These are phyloP conservation scores for Bos indicus DNA, from an alignment of 2,113 vertebrate species.

Conservation along the genomic window DNA sequence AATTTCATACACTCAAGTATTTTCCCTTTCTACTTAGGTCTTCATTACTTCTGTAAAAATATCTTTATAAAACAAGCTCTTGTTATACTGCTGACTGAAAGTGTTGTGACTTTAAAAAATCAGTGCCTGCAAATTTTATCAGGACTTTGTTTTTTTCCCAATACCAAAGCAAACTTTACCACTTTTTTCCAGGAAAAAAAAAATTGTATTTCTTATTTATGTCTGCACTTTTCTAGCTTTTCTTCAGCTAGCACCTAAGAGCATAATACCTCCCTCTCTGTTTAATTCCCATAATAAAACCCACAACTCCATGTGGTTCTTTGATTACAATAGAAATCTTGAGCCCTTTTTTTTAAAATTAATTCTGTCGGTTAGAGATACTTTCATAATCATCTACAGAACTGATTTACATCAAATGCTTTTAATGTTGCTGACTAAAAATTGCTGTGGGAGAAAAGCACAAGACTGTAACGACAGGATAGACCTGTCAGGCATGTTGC, in stretches of 20 bases:
- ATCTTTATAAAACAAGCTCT: background rate
- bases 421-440: background rate
- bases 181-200: background rate
- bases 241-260: background rate
- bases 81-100: background rate
- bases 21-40: background rate
- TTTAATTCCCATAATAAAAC: background rate
- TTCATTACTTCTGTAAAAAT: background rate
- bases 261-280: background rate
- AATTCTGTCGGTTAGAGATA: background rate
- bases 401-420: background rate
- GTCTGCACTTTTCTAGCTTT: background rate
- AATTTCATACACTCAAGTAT: background rate
- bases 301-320: background rate
- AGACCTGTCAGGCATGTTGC: background rate
- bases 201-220: background rate
- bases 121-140: background rate
- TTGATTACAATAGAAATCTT: background rate
- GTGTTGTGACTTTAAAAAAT: background rate
- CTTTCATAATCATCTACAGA: background rate
- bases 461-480: background rate
- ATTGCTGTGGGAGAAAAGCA: background rate
- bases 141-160: background rate
- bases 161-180: background rate
- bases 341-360: background rate